Evolutionary conservation across 2,113 vertebrate species (phyloP).

Genomic region (Scomber colias): DNA sequence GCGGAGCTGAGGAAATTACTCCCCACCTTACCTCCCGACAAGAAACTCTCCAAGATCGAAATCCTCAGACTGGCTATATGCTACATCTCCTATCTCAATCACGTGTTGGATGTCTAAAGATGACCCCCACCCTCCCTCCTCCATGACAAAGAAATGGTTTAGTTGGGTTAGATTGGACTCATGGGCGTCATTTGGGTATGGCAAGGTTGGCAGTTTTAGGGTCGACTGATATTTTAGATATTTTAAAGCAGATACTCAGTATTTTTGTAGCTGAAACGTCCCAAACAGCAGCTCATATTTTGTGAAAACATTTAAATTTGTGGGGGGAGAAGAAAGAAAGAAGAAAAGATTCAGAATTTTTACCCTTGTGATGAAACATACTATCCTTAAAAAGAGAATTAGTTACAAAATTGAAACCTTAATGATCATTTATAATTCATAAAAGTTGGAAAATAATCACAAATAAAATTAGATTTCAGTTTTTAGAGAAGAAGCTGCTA

Average conservation of each 20-base stretch:
- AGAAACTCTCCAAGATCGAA: slow-evolving; percentile 92
- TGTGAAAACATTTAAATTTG: neutral
- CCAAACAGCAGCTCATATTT: neutral
- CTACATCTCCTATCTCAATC: slow-evolving; percentile 92
- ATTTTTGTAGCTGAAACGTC: neutral
- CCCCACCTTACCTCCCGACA: slow-evolving; percentile 89
- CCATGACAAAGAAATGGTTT: neutral
- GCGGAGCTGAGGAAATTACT: slow-evolving; percentile 89
- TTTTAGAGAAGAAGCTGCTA: neutral
- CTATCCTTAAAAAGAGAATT: no score
- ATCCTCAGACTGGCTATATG: slow-evolving; percentile 91
- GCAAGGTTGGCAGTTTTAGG: slow-evolving; percentile 30
- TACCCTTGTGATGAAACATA: no score
- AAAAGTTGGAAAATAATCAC: neutral
- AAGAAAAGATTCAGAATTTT: no score
- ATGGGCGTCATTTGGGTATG: slow-evolving; percentile 40
- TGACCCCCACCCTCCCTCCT: neutral
- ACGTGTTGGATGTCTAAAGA: slow-evolving; percentile 89
- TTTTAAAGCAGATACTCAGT: neutral
- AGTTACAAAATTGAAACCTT: no score
- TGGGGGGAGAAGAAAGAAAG: no score
- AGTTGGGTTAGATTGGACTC: slow-evolving; percentile 35
- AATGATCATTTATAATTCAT: neutral
- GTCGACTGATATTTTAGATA: neutral
- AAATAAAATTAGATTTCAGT: no score